Base-by-base conservation (phyloP, 1,140 invertebrate species). In the Sitophilus oryzae region DNA sequence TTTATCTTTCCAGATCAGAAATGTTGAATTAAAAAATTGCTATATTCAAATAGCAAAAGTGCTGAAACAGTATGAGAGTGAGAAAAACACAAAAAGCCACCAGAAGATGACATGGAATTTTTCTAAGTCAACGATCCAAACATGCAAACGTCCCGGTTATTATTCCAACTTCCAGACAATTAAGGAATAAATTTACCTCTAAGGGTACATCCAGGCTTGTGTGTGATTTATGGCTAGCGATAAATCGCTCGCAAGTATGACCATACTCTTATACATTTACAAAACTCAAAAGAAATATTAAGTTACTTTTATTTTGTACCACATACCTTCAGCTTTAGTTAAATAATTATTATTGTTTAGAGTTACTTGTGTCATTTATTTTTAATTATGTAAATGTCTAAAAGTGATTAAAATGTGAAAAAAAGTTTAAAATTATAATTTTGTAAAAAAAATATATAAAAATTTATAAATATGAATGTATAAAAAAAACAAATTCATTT, bases 131-230 rank as follows among this genome's bases (percentile, higher is more conserved):
- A 59, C 56, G 5, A 36, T 48, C 14, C 40, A 51, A 19, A 25
- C 20, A 35, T 58, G 40, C 11, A 58, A 52, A 46, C 37, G 25
- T n/a, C 42, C 30, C 36, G 25, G 22, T 46, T 58, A 55, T 25
- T 44, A 55, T 53, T 45, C 59, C 14, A 21, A 44, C 30, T 56
- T 61, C 41, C 43, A 54, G 46, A 54, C 55, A 9, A 61, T 61
- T 22, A 25, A 46, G 18, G 59, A 61, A 51, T 54, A 42, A 53
- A 42, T 43, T 18, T n/a, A n/a, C n/a, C n/a, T n/a, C n/a, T n/a
- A n/a, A n/a, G n/a, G n/a, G n/a, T n/a, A n/a, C n/a, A n/a, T n/a
- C n/a, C n/a, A n/a, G n/a, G n/a, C n/a, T n/a, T n/a, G n/a, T n/a
- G n/a, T n/a, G n/a, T n/a, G n/a, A n/a, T n/a, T n/a, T n/a, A n/a